phyloP scores from a whole-genome alignment of 2,113 vertebrate species.

The Mormyrus iriodes region DNA sequence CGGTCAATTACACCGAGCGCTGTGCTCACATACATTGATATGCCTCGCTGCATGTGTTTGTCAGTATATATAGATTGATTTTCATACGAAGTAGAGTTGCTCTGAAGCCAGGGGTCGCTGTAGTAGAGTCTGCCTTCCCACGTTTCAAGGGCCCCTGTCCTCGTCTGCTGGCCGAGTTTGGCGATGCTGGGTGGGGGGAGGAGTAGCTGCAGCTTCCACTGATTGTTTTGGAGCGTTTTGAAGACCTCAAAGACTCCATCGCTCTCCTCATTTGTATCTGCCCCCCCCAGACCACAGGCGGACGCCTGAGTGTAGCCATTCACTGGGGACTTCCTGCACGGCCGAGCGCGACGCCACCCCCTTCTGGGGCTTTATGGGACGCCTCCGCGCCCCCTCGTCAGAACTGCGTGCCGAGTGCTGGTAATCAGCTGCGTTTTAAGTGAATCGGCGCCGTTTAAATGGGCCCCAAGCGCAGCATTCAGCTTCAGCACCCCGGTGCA shows the following conservation, averaged over 20 bases:
- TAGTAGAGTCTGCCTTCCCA: neutral
- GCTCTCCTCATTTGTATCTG: neutral
- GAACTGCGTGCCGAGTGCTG: neutral
- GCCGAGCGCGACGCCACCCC: neutral
- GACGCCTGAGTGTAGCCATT: neutral
- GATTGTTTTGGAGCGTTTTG: neutral
- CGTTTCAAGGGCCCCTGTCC: neutral
- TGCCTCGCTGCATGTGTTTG: neutral
- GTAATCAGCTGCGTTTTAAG: neutral
- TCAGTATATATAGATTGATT: neutral
- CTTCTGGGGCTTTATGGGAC: neutral
- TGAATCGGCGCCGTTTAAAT: neutral
- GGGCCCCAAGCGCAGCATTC: neutral
- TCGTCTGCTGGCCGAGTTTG: neutral
- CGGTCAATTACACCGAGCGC: neutral
- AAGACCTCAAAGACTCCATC: neutral
- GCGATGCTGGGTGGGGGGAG: neutral
- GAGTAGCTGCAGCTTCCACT: neutral
- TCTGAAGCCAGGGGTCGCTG: neutral
- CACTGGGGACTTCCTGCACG: neutral
- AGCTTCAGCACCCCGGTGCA: neutral
- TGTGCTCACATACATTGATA: neutral
- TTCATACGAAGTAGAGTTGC: neutral
- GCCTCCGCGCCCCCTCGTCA: neutral
- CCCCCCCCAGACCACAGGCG: neutral